Conservation (phyloP, 2,797 vertebrate species). For the Mastacembelus armatus region DNA sequence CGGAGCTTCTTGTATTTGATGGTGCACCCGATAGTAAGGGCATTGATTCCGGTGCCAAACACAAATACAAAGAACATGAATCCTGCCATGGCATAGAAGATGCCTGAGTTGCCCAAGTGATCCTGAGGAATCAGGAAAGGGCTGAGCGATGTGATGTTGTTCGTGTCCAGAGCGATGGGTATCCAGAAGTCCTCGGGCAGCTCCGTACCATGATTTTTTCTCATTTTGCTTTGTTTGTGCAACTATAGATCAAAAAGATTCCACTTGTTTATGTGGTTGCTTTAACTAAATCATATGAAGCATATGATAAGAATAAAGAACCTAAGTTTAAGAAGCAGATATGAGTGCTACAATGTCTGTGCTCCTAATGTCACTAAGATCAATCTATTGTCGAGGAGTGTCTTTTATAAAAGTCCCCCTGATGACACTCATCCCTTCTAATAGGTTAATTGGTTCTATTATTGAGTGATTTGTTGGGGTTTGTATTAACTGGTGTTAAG, state of each 20-base stretch:
- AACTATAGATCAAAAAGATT: background rate
- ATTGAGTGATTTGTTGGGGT: slow-evolving; percentile 10
- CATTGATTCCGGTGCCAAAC: slow-evolving; percentile 74
- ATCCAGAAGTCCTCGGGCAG: slow-evolving; percentile 84
- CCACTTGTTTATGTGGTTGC: background rate
- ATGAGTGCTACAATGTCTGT: background rate
- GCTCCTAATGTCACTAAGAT: background rate
- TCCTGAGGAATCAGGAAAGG: slow-evolving; percentile 84
- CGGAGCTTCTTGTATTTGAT: slow-evolving; percentile 82
- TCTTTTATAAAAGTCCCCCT: slow-evolving; percentile 39
- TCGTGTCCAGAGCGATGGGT: slow-evolving; percentile 74
- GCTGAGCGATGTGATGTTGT: slow-evolving; percentile 80
- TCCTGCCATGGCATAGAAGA: slow-evolving; percentile 73
- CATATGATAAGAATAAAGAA: background rate
- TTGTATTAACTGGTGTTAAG: slow-evolving; percentile 11
- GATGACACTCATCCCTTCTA: slow-evolving; percentile 11
- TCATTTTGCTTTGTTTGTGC: slow-evolving; percentile 43
- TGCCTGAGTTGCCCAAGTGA: slow-evolving; percentile 70
- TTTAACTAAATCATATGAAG: slow-evolving; percentile 10
- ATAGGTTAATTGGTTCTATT: slow-evolving; percentile 1
- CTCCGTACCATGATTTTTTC: slow-evolving; percentile 44
- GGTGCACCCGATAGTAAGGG: slow-evolving; percentile 79
- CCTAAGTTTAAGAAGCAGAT: slow-evolving; percentile 4
- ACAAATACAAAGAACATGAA: slow-evolving; percentile 78
- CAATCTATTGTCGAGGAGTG: background rate